Evolutionary conservation across 2,113 vertebrate genomes (phyloP).

Genomic region (Pleuronectes platessa): DNA sequence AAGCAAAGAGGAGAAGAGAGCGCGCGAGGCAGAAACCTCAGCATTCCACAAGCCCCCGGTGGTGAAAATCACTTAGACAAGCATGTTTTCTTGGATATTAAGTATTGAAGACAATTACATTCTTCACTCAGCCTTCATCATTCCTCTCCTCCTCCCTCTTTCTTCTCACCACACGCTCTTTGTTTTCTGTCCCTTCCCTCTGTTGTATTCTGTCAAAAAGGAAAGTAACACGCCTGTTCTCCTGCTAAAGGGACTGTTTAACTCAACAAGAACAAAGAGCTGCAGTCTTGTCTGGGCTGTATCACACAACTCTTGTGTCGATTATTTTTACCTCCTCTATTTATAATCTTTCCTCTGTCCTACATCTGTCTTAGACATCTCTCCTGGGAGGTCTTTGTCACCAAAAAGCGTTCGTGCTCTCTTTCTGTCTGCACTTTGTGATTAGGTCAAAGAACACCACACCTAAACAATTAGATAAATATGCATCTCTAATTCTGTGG

Average conservation of each 20-base stretch:
- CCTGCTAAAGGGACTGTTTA: conserved; percentile 44
- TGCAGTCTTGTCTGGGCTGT: conserved; percentile 46
- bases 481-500: conserved; percentile 2
- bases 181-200: conserved; percentile 19
- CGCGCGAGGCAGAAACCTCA: conserved; percentile 19
- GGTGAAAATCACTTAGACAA: conserved; percentile 52
- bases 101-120: conserved; percentile 62
- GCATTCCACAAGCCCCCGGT: conserved; percentile 24
- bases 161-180: conserved; percentile 6
- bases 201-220: conserved; percentile 40
- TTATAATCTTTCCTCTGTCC: conserved; percentile 78
- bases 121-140: conserved; percentile 31
- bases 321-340: conserved; percentile 80
- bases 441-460: conserved; percentile 55
- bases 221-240: conserved; percentile 22
- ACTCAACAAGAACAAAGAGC: conserved; percentile 53
- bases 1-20: background rate
- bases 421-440: conserved; percentile 56
- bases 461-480: background rate
- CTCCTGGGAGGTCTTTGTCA: conserved; percentile 67
- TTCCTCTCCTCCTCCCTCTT: background rate
- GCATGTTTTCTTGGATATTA: conserved; percentile 63
- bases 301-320: conserved; percentile 56
- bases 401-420: conserved; percentile 52
- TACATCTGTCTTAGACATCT: conserved; percentile 71